Base-by-base conservation (phyloP, 1,140 invertebrate genomes). In the Pomacea maculata region DNA sequence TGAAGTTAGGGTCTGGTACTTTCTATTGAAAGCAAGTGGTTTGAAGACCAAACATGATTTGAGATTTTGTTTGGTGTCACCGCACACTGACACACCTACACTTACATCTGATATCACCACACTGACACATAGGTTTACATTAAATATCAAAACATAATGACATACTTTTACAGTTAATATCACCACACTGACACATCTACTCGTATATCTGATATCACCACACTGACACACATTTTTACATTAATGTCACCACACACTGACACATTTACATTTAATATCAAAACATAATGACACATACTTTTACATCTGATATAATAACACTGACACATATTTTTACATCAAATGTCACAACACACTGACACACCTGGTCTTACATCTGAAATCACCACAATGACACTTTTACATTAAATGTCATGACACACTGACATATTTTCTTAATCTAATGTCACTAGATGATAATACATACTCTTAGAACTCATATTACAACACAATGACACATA, bases 71-170 rank as follows among this genome's bases (percentile, higher is more conserved):
- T 45, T 45, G 34, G 34, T 45, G 34, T 25, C 34, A 45, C 6
- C 6, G 34, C 34, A 45, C 34, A 45, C 34, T 45, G 34, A 45
- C 6, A 45, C 34, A 45, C 34, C 34, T 45, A 45, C 34, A 1
- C 0, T 45, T 45, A 45, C 34, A 65, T 65, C 5, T n/a, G 4
- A 65, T 65, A 19, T 17, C 17, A 65, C 64, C 9, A 75, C 73
- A 75, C 73, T 57, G 54, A 75, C 73, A 75, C 73, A 75, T 9
- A 25, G 25, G 0, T 3, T 57, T 57, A 75, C 73, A 75, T 57
- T 57, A n/a, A 75, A 45, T 45, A 45, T 45, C 34, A 45, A 2
- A 2, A 45, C 34, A 45, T 6, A 45, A 2, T 45, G 34, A 75
- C 73, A 75, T 54, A 75, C 73, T 57, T 54, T 45, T 45, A 45